Evolutionary conservation across 2,797 vertebrate genomes (phyloP).

Genomic region (Sebastes cheni): DNA sequence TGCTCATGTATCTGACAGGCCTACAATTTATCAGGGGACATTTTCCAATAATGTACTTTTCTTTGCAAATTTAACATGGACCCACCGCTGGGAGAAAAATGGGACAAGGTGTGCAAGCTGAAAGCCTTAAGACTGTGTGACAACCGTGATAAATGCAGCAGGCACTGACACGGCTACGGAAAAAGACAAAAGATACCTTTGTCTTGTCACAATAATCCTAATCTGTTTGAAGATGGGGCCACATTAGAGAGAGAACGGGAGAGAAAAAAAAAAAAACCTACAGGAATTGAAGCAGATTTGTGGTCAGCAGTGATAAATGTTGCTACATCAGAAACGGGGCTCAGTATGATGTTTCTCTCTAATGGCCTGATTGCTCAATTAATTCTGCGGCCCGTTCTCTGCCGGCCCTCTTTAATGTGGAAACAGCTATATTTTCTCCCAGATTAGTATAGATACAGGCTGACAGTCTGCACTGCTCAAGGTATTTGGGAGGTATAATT

Average conservation of each 20-base stretch:
- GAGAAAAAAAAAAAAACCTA: neutral
- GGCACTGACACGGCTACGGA: constrained; percentile 68
- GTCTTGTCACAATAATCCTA: constrained; percentile 83
- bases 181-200: constrained; percentile 78
- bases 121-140: constrained; percentile 68
- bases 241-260: constrained; percentile 53
- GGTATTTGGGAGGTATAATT: constrained; percentile 97
- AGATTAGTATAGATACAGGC: constrained; percentile 96
- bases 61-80: constrained; percentile 60
- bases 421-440: constrained; percentile 91
- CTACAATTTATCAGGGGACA: constrained; percentile 40
- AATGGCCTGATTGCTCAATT: constrained; percentile 96
- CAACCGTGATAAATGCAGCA: constrained; percentile 73
- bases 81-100: constrained; percentile 66
- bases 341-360: constrained; percentile 85
- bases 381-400: constrained; percentile 84
- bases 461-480: constrained; percentile 94
- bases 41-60: constrained; percentile 59
- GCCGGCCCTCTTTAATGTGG: constrained; percentile 85
- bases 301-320: constrained; percentile 85
- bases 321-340: constrained; percentile 71
- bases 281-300: constrained; percentile 31
- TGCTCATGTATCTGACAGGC: constrained; percentile 11
- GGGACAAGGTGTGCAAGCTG: constrained; percentile 59
- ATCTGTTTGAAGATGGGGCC: constrained; percentile 76